A percentile compares a stretch with the other conserved stretches of the same genome.
These are phyloP conservation scores for Electrophaes corylata DNA, from an alignment of 2,888 invertebrate species.

Conservation along the genomic window DNA sequence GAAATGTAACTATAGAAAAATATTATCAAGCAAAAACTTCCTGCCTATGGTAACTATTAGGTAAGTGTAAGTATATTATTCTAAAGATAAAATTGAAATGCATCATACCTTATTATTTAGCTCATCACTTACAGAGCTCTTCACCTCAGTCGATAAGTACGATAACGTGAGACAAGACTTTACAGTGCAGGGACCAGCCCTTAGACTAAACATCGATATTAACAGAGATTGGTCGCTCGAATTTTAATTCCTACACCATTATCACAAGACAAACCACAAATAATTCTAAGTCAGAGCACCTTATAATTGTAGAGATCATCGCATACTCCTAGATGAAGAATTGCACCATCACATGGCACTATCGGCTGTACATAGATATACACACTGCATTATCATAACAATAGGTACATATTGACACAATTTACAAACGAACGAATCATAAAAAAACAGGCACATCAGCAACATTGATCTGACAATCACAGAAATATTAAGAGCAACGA, in stretches of 20 bases:
- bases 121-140: slow-evolving; percentile 38
- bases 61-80: slow-evolving; percentile 42
- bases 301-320: slow-evolving; percentile 85
- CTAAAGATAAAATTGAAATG: slow-evolving; percentile 73
- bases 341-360: slow-evolving; percentile 77
- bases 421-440: slow-evolving; percentile 68
- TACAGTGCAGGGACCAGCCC: slow-evolving; percentile 71
- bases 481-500: slow-evolving; percentile 42
- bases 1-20: slow-evolving; percentile 40
- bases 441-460: slow-evolving; percentile 67
- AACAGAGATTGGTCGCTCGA: slow-evolving; percentile 77
- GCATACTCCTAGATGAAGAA: slow-evolving; percentile 68
- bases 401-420: slow-evolving; percentile 78
- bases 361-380: slow-evolving; percentile 75
- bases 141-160: slow-evolving; percentile 43
- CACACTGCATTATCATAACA: slow-evolving; percentile 64
- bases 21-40: slow-evolving; percentile 53
- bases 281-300: slow-evolving; percentile 83
- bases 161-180: slow-evolving; percentile 44
- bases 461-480: slow-evolving; percentile 48
- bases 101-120: slow-evolving; percentile 61
- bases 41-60: slow-evolving; percentile 66
- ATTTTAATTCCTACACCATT: slow-evolving; percentile 70
- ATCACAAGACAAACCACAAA: slow-evolving; percentile 79
- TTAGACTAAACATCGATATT: slow-evolving; percentile 65